These are phyloP conservation scores for Steinernema scapterisci DNA, from an alignment of 2,888 invertebrate species.

Conservation along the genomic window DNA sequence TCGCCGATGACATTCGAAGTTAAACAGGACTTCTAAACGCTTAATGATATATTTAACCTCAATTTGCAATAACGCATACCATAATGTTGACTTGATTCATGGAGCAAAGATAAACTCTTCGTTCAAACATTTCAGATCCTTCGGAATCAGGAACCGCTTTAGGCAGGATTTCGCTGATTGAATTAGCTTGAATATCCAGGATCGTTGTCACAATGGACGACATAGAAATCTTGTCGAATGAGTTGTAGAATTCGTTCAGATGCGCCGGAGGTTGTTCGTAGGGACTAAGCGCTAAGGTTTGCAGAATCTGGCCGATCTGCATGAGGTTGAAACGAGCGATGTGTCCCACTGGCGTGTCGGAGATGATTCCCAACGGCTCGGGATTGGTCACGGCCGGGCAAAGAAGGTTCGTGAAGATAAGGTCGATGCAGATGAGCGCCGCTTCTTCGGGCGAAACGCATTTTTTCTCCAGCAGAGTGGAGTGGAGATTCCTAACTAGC, in stretches of 20 bases:
- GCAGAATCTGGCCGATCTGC: conserved; percentile 86
- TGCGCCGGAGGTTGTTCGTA: conserved; percentile 81
- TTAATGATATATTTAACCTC: not conserved
- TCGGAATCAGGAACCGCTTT: conserved; percentile 38
- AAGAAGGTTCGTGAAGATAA: conserved; percentile 89
- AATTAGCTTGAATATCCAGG: conserved; percentile 35
- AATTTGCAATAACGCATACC: conserved; percentile 41
- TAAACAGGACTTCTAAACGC: not conserved
- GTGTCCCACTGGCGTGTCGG: conserved; percentile 87
- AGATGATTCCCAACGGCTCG: conserved; percentile 82
- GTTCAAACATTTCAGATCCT: conserved; percentile 43
- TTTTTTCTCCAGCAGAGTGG: conserved; percentile 59
- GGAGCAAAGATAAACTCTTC: conserved; percentile 50
- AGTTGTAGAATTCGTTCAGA: conserved; percentile 75
- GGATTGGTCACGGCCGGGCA: conserved; percentile 96
- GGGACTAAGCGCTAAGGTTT: conserved; percentile 84
- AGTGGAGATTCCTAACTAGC: conserved; percentile 85
- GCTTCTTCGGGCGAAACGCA: conserved; percentile 46
- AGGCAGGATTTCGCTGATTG: conserved; percentile 48
- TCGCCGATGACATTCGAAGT: not conserved
- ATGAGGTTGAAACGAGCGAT: conserved; percentile 82
- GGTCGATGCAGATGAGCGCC: conserved; percentile 80
- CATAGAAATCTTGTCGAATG: conserved; percentile 76
- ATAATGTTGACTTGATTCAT: conserved; percentile 54
- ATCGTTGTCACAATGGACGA: conserved; percentile 40